These are phyloP conservation scores for Lasioglossum figueresi DNA, from an alignment of 2,888 invertebrate species.

Conservation along the genomic window DNA sequence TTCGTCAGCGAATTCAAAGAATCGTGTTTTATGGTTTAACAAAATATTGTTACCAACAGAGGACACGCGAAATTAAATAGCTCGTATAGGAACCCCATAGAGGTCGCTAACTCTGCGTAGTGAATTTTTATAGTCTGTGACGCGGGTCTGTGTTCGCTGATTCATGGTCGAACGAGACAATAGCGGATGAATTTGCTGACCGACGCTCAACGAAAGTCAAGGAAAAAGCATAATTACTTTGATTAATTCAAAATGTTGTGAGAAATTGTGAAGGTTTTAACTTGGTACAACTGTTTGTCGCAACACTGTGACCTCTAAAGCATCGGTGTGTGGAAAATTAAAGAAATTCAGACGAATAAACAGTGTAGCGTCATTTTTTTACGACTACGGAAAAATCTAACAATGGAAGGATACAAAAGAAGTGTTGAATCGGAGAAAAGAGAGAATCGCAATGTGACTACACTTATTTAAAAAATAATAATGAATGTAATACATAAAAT, in stretches of 20 bases:
- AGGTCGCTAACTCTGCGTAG: neutral
- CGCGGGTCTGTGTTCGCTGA: neutral
- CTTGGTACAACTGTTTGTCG: neutral
- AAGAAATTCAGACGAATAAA: neutral
- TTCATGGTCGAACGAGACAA: neutral
- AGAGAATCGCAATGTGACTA: neutral
- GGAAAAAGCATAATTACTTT: neutral
- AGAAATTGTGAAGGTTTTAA: neutral
- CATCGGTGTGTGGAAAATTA: neutral
- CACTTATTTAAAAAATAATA: neutral
- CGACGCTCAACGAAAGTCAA: neutral
- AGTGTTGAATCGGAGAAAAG: neutral
- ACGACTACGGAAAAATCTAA: neutral
- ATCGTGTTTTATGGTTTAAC: neutral
- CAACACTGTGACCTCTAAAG: neutral
- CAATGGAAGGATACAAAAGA: neutral
- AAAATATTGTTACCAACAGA: neutral
- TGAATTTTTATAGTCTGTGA: neutral
- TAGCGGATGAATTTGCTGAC: neutral
- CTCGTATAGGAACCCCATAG: neutral
- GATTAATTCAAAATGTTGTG: neutral
- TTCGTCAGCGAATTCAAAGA: neutral
- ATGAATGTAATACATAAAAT: neutral
- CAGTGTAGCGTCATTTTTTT: neutral
- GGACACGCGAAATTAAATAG: neutral